Evolutionary conservation across 2,888 invertebrate genomes (phyloP), one percentile per base, ranked within the genome.

Genomic region (Amphimallon solstitiale): DNA sequence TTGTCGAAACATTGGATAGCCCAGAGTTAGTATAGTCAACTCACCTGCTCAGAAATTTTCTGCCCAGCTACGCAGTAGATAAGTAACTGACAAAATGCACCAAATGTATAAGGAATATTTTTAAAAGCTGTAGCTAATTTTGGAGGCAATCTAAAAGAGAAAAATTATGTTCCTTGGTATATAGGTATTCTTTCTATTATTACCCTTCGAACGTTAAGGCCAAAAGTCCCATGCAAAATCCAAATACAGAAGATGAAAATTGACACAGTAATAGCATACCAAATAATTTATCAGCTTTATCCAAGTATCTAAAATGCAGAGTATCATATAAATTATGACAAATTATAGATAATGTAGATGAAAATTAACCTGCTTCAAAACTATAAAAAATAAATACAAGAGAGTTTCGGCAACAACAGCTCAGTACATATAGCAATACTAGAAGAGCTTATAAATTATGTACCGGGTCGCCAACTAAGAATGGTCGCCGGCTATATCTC

Each of bases 11-110:
- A n/a, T n/a, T n/a, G n/a, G n/a, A n/a, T n/a, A n/a, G n/a, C n/a
- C n/a, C n/a, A n/a, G n/a, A n/a, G n/a, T n/a, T 29, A 29, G 5
- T 29, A 29, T 5, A 29, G 6, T 1, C 5, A 29, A 29, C 29
- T 29, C 9, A 52, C 52, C 21, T 52, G 52, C 19, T 52, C 52
- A 4, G 21, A 5, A 4, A 52, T 37, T n/a, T 37, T 35, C 37
- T 52, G 52, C 1, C 52, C 52, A 38, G 52, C 52, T 1, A 21
- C n/a, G n/a, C 52, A 38, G 17, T 38, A 52, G 2, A 37, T 17
- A 12, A 52, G n/a, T n/a, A 37, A 38, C 12, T 52, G 37, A 4
- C 6, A 12, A 1, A 21, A 19, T 15, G n/a, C 12, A 19, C 19
- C 4, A 10, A 52, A 1, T 4, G 38, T n/a, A 19, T 38, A 21